Evolutionary conservation across 2,888 invertebrate genomes (phyloP).

Genomic region (Epirrhoe tristata): DNA sequence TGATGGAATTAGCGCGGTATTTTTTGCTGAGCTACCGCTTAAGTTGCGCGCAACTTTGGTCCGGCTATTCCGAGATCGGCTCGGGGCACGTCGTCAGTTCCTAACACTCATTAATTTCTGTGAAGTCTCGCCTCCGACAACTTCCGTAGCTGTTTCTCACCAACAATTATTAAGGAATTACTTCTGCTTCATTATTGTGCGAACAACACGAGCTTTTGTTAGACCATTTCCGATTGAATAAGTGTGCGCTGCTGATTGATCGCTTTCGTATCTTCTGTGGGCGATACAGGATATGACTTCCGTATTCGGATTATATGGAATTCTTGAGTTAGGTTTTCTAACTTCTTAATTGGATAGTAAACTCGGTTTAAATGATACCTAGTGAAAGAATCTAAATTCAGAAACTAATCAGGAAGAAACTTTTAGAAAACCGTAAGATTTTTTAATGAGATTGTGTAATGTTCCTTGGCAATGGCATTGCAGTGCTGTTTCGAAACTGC

Average conservation of each 20-base stretch:
- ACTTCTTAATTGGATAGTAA: background rate
- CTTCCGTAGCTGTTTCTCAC: slow-evolving; percentile 71
- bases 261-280: slow-evolving; percentile 54
- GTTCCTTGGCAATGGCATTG: slow-evolving; percentile 5
- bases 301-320: slow-evolving; percentile 1
- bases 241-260: slow-evolving; percentile 56
- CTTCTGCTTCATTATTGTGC: slow-evolving; percentile 73
- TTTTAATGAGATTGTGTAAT: slow-evolving; percentile 15
- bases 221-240: slow-evolving; percentile 59
- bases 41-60: slow-evolving; percentile 69
- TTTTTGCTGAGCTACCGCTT: slow-evolving; percentile 14
- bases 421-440: slow-evolving; percentile 10
- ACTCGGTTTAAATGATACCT: background rate
- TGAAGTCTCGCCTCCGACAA: slow-evolving; percentile 77
- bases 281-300: slow-evolving; percentile 34
- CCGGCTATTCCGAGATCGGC: slow-evolving; percentile 83
- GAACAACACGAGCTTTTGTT: slow-evolving; percentile 63
- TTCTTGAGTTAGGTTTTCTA: background rate
- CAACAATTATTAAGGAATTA: slow-evolving; percentile 81
- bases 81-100: slow-evolving; percentile 79
- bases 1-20: background rate
- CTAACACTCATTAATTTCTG: slow-evolving; percentile 85
- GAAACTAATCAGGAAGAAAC: slow-evolving; percentile 6
- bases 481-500: slow-evolving; percentile 1
- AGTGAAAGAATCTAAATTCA: slow-evolving; percentile 1